Percentiles rank a stretch among this genome's conserved stretches.
Evolutionary conservation across 2,888 invertebrate species (phyloP).

Genomic region (Antheraea yamamai): DNA sequence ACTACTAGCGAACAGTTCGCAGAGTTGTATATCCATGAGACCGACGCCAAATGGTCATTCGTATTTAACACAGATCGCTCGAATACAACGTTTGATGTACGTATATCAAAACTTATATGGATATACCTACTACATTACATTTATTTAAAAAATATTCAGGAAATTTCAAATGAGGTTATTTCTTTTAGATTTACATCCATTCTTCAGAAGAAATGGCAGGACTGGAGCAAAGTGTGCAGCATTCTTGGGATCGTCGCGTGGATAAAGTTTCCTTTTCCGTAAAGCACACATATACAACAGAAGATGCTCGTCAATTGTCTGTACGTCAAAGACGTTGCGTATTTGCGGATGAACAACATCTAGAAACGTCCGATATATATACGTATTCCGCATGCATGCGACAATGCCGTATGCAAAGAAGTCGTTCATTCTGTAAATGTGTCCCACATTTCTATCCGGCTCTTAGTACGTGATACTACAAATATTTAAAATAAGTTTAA

Average conservation of each 20-base stretch:
- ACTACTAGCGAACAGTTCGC: slow-evolving; percentile 64
- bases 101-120: slow-evolving; percentile 31
- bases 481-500: neutral
- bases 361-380: slow-evolving; percentile 84
- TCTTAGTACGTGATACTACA: slow-evolving; percentile 68
- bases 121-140: neutral
- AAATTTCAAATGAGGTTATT: neutral
- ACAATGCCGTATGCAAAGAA: slow-evolving; percentile 86
- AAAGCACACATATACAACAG: slow-evolving; percentile 89
- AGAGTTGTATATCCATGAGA: slow-evolving; percentile 84
- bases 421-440: slow-evolving; percentile 85
- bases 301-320: slow-evolving; percentile 86
- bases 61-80: slow-evolving; percentile 77
- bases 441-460: slow-evolving; percentile 87
- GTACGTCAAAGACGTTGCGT: slow-evolving; percentile 87
- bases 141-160: neutral
- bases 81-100: slow-evolving; percentile 70
- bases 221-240: slow-evolving; percentile 86
- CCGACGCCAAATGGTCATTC: slow-evolving; percentile 85
- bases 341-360: slow-evolving; percentile 85
- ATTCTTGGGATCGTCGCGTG: slow-evolving; percentile 85
- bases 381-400: slow-evolving; percentile 89
- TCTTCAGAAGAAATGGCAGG: slow-evolving; percentile 87
- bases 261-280: slow-evolving; percentile 85
- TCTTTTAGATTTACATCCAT: slow-evolving; percentile 82